Base-by-base conservation (phyloP, 2,113 vertebrate genomes). In the Ceratotherium simum region DNA sequence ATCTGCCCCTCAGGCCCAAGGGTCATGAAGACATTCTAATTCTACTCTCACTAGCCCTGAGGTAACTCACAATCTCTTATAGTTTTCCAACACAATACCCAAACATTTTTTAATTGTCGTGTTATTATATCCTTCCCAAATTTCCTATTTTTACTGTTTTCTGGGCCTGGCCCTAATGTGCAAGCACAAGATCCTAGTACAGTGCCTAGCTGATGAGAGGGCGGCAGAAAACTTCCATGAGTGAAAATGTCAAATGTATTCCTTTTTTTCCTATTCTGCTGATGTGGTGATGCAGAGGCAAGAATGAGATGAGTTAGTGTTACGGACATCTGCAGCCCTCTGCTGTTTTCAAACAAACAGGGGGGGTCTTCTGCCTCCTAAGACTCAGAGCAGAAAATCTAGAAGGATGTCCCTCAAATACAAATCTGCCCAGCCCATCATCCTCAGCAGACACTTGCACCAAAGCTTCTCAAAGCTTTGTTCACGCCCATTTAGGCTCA, bases 321-420 rank as follows among this genome's bases (percentile, higher is more conserved):
- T 75, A 75, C 64, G 27, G 58, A 82, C 9, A 90, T 39, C 13
- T 65, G 33, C 27, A 65, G 75, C 17, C 31, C 16, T 90, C 62
- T 92, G 25, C 6, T 48, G 42, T 81, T 94, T 90, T 85, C 14
- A 39, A 54, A 90, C 62, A 89, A 94, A 85, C 82, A 89, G 23
- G 46, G 29, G 29, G 12, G 27, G 0, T 72, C 4, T 48, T 78
- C 33, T 42, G 14, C 39, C 81, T 58, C 67, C 56, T 83, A 51
- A 90, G 21, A 60, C n/a, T 46, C 70, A 39, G 4, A 84, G 21
- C 11, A 91, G 27, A 89, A 89, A 58, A 81, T 62, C 51, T 69
- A 76, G 58, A 87, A 65, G 39, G 5, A 70, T 42, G 62, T 12
- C 39, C 21, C 27, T 89, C 23, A n/a, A 23, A 54, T 1, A 72